phyloP scores from a whole-genome alignment of 1,140 invertebrate genomes.

The Patella vulgata region DNA sequence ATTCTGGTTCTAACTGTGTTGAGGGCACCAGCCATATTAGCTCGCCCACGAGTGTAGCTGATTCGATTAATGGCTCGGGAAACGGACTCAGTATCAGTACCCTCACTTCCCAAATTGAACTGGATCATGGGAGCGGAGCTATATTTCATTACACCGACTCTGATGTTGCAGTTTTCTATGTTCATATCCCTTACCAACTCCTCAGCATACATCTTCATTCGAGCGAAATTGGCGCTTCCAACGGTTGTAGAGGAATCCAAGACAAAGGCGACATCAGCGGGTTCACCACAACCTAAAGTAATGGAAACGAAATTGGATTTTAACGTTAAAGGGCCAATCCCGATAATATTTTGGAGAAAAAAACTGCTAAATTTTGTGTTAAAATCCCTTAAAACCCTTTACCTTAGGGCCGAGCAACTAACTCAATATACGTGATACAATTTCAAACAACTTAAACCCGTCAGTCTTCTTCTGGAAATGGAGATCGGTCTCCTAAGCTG shows the following conservation, averaged over 20 bases:
- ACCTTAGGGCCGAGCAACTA: too few relatives aligned
- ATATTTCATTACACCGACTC: conserved; percentile 59
- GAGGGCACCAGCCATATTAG: conserved; percentile 58
- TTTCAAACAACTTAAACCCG: too few relatives aligned
- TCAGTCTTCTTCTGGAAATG: too few relatives aligned
- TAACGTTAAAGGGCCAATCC: too few relatives aligned
- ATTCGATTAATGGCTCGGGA: conserved; percentile 40
- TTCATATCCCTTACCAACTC: conserved; percentile 51
- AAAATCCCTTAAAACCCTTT: too few relatives aligned
- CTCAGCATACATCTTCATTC: conserved; percentile 55
- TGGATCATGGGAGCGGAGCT: conserved; percentile 54
- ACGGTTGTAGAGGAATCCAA: conserved; percentile 60
- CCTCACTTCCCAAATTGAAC: conserved; percentile 40
- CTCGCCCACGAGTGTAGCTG: conserved; percentile 47
- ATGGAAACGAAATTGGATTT: background rate
- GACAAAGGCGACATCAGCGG: conserved; percentile 61
- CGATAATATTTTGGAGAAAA: background rate
- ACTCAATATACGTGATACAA: too few relatives aligned
- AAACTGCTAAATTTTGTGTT: too few relatives aligned
- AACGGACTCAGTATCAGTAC: conserved; percentile 36
- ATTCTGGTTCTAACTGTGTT: conserved; percentile 42
- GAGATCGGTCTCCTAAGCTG: too few relatives aligned
- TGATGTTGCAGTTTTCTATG: conserved; percentile 49
- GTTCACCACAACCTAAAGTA: conserved; percentile 48
- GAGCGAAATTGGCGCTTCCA: conserved; percentile 44